Percentiles rank a stretch among this genome's conserved stretches.
Evolutionary conservation across 2,797 vertebrate species (phyloP).

Genomic region (Gastrophryne carolinensis): DNA sequence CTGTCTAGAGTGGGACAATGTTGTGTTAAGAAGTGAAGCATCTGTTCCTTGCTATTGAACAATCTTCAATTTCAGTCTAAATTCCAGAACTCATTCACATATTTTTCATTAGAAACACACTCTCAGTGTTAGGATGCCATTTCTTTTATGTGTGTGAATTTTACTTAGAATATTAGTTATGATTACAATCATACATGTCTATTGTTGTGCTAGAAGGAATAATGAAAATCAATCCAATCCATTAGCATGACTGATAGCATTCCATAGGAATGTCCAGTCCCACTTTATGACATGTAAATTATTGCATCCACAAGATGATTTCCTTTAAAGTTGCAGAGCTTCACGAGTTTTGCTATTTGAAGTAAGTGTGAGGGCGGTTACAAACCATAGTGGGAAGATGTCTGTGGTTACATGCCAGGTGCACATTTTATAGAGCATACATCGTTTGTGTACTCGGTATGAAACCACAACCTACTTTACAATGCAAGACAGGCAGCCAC

Average conservation of each 20-base stretch:
- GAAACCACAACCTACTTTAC: constrained; percentile 43
- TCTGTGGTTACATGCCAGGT: constrained; percentile 44
- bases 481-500: constrained; percentile 29
- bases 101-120: constrained; percentile 18
- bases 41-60: constrained; percentile 16
- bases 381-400: constrained; percentile 26
- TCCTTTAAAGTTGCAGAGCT: constrained; percentile 26
- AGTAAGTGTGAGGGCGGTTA: constrained; percentile 30
- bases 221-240: background rate
- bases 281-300: constrained; percentile 5
- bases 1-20: background rate
- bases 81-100: constrained; percentile 23
- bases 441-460: constrained; percentile 38
- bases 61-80: background rate
- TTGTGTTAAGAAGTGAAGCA: constrained; percentile 1
- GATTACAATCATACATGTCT: background rate
- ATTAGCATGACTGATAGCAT: background rate
- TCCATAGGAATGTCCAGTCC: background rate
- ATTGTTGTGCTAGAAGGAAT: background rate
- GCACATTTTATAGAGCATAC: constrained; percentile 45
- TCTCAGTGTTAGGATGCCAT: background rate
- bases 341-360: background rate
- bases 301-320: background rate
- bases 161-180: background rate
- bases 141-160: constrained; percentile 7